phyloP scores from a whole-genome alignment of 2,797 vertebrate genomes.

The Eidolon dupreanum region DNA sequence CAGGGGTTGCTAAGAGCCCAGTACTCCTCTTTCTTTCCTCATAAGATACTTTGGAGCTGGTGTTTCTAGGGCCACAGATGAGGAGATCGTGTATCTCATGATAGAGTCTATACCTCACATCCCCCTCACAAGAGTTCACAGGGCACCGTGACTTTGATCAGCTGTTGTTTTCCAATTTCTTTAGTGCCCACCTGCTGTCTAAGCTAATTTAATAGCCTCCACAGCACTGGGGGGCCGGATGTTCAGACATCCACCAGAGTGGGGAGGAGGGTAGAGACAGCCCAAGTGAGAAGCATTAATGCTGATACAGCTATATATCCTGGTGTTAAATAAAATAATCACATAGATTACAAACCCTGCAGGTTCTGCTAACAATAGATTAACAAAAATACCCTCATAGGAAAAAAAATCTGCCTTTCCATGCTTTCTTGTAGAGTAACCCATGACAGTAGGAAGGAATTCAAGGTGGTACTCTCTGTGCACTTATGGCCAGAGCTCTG shows the following conservation, averaged over 20 bases:
- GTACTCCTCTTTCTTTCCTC: not conserved
- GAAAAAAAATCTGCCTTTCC: constrained; percentile 31
- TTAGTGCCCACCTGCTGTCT: constrained; percentile 82
- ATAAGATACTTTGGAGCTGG: not conserved
- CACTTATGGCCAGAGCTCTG: constrained; percentile 21
- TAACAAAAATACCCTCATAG: constrained; percentile 60
- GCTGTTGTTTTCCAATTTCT: constrained; percentile 85
- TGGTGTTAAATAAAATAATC: constrained; percentile 71
- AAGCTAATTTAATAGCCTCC: constrained; percentile 81
- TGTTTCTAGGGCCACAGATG: not conserved
- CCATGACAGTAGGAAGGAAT: constrained; percentile 34
- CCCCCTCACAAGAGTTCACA: constrained; percentile 70
- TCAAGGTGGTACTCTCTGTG: constrained; percentile 7
- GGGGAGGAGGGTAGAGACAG: constrained; percentile 49
- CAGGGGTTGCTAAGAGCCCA: not conserved
- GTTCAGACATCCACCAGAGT: constrained; percentile 30
- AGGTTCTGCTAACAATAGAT: constrained; percentile 62
- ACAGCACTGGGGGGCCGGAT: constrained; percentile 68
- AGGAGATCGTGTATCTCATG: not conserved
- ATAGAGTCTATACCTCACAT: constrained; percentile 54
- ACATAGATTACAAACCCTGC: constrained; percentile 67
- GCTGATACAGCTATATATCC: not conserved
- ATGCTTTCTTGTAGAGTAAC: constrained; percentile 59
- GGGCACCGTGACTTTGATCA: constrained; percentile 72
- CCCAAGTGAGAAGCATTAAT: constrained; percentile 58